A percentile compares a stretch with the other conserved stretches of the same genome.
Conservation (phyloP, 2,888 invertebrate genomes). For the Cheilosia soror region DNA sequence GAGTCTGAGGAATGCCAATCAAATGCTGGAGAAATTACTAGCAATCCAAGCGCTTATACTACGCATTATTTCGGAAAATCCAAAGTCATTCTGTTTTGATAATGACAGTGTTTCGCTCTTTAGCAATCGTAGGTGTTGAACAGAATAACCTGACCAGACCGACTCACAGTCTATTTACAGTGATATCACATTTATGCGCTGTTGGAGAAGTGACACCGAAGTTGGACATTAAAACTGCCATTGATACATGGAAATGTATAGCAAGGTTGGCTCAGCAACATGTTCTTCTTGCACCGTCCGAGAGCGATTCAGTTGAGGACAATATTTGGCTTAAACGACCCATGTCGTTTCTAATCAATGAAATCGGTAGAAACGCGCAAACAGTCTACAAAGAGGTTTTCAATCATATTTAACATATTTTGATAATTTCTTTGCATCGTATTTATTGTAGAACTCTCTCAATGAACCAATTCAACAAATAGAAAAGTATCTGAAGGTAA, state of each 20-base stretch:
- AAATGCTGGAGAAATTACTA: constrained; percentile 30
- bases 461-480: constrained; percentile 70
- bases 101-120: background rate
- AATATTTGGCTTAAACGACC: constrained; percentile 76
- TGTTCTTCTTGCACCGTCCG: background rate
- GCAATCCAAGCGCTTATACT: constrained; percentile 35
- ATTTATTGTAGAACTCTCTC: constrained; percentile 52
- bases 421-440: background rate
- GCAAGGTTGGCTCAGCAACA: constrained; percentile 76
- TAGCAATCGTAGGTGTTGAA: constrained; percentile 17
- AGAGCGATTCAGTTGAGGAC: constrained; percentile 18
- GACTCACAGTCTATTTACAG: constrained; percentile 54
- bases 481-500: constrained; percentile 77
- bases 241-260: constrained; percentile 78
- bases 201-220: constrained; percentile 70
- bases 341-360: constrained; percentile 68
- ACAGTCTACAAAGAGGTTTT: constrained; percentile 63
- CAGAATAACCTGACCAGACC: background rate
- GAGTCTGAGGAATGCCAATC: background rate
- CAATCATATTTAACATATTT: background rate
- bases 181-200: constrained; percentile 74
- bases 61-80: constrained; percentile 7
- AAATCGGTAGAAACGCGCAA: constrained; percentile 73
- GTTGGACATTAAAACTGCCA: constrained; percentile 66
- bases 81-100: constrained; percentile 11